Evolutionary conservation across 1,140 invertebrate species (phyloP), one percentile per base, ranked within the genome.

Genomic region (Yoshiicerus persimilis): DNA sequence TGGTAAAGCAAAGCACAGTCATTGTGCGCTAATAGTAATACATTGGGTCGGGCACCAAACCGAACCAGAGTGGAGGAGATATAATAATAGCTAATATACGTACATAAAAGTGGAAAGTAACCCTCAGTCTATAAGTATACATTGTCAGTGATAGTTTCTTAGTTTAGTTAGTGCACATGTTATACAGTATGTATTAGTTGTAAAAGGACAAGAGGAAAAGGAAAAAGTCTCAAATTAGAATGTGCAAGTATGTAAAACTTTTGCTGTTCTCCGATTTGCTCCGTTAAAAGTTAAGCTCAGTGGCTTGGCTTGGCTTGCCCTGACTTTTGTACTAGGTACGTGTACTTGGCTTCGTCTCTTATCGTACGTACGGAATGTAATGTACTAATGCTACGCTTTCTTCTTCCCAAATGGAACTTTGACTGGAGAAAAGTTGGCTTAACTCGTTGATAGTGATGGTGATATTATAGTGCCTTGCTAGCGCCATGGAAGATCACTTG

Each of bases 151-250:
- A 6, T 2, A 11, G 41, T 11, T n/a, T 66, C 62, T 9, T n/a
- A 64, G 9, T 64, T 8, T 66, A 66, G 62, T 66, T 66, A 66
- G 62, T 66, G n/a, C n/a, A 66, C 62, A 66, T 66, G 25, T 23
- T 16, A 66, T n/a, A 66, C 20, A 20, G 32, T 20, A 13, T 41
- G 1, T 47, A 56, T 56, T 56, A 56, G 47, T 56, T 20, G 47
- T 56, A n/a, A 56, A 56, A 56, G 47, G 47, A 56, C 47, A 80
- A 80, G 30, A 80, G 75, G 75, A 70, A 70, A 70, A 80, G 75
- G 75, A 80, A 80, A 80, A 80, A 80, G 75, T 80, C 75, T 80
- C 75, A 80, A 80, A 80, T 80, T 80, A 80, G 75, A 80, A 80
- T 80, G 75, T 80, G 75, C 16, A 80, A 80, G 75, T 34, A 80